Evolutionary conservation across 92 coral and sea anemone species (phyloP).

Genomic region (Siderastrea siderea): DNA sequence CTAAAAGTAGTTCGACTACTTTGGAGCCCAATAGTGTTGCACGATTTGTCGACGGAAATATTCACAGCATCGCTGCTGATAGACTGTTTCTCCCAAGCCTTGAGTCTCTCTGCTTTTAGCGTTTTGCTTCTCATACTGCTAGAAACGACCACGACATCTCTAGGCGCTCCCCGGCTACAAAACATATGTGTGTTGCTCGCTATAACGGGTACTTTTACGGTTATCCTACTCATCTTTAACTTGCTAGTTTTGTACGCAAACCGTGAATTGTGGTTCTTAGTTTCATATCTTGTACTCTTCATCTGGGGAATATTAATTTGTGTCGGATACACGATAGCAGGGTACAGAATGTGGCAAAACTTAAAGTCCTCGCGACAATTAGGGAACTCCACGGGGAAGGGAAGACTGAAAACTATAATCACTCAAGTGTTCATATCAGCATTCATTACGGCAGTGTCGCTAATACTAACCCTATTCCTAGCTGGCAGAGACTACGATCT

Average conservation of each 20-base stretch:
- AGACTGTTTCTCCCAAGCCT: not conserved
- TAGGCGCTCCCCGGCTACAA: conserved; percentile 78
- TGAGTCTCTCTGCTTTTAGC: conserved; percentile 73
- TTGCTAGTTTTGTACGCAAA: conserved; percentile 35
- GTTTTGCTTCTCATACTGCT: conserved; percentile 73
- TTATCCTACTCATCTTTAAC: conserved; percentile 46
- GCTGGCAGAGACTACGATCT: conserved; percentile 63
- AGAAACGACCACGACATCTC: conserved; percentile 71
- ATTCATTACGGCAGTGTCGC: conserved; percentile 37
- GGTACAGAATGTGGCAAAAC: conserved; percentile 70
- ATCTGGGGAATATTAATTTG: conserved; percentile 78
- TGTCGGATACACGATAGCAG: conserved; percentile 76
- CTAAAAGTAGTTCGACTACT: conserved; percentile 11
- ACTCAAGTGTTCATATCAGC: conserved; percentile 48
- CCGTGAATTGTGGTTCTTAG: conserved; percentile 56
- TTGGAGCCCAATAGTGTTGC: not conserved
- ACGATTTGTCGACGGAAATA: not conserved
- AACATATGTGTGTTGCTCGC: conserved; percentile 61
- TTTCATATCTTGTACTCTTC: conserved; percentile 45
- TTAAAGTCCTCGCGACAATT: conserved; percentile 72
- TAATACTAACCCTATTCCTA: conserved; percentile 37
- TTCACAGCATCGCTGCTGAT: not conserved
- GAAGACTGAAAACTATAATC: conserved; percentile 42
- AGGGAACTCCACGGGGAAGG: conserved; percentile 13
- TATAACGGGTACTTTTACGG: conserved; percentile 47